A percentile compares a stretch with the other conserved stretches of the same genome.
Evolutionary conservation across 2,113 vertebrate species (phyloP).

Genomic region (Cyanoramphus novaezelandiae): DNA sequence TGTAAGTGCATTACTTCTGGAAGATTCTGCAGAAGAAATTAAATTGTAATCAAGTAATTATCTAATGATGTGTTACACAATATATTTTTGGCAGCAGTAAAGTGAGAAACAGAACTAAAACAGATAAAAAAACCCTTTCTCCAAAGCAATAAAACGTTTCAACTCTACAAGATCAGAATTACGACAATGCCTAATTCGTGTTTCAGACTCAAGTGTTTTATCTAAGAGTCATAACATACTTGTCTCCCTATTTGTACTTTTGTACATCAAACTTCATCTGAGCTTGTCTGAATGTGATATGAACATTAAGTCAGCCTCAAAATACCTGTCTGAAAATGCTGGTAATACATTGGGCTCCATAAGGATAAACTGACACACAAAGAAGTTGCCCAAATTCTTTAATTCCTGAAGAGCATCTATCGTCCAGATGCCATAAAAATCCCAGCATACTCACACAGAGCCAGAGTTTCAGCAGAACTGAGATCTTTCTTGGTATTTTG

Average conservation of each 20-base stretch:
- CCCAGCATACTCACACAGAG: background rate
- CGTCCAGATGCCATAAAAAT: background rate
- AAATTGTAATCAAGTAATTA: conserved; percentile 55
- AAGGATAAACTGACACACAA: background rate
- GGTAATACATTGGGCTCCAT: background rate
- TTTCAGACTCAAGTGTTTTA: background rate
- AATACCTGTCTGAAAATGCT: background rate
- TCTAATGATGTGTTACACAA: conserved; percentile 32
- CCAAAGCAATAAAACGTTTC: background rate
- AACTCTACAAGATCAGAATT: background rate
- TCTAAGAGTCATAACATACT: background rate
- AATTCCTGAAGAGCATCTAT: background rate
- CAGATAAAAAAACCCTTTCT: background rate
- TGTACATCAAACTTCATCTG: background rate
- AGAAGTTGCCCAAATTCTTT: background rate
- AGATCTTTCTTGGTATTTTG: background rate
- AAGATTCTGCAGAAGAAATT: conserved; percentile 20
- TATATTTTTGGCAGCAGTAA: background rate
- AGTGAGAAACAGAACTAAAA: background rate
- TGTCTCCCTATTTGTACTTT: background rate
- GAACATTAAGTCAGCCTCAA: background rate
- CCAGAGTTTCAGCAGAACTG: background rate
- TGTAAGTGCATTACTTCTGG: background rate
- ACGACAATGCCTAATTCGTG: background rate
- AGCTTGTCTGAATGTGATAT: background rate